A percentile compares a stretch with the other conserved stretches of the same genome.
These are phyloP conservation scores for Xiphophorus couchianus DNA, from an alignment of 2,113 vertebrate genomes.

Conservation along the genomic window DNA sequence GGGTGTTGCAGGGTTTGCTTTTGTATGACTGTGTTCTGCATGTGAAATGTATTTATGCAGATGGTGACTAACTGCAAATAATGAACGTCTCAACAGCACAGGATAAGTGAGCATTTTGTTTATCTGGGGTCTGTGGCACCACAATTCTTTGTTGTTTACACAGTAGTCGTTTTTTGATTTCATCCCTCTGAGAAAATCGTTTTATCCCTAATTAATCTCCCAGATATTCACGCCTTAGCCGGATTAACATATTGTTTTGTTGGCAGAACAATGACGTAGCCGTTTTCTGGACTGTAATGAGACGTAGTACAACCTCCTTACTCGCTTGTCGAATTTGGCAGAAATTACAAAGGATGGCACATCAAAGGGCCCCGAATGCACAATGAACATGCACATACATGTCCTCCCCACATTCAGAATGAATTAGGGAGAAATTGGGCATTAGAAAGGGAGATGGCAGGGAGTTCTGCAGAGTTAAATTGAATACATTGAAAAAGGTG, in stretches of 20 bases:
- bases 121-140: slow-evolving; percentile 33
- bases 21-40: slow-evolving; percentile 3
- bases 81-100: slow-evolving; percentile 13
- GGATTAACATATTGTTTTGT: slow-evolving; percentile 76
- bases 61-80: slow-evolving; percentile 49
- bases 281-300: slow-evolving; percentile 55
- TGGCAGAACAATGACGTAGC: slow-evolving; percentile 52
- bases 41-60: slow-evolving; percentile 41
- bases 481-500: slow-evolving; percentile 49
- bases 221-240: slow-evolving; percentile 56
- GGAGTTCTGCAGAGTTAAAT: slow-evolving; percentile 27
- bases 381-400: slow-evolving; percentile 17
- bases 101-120: slow-evolving; percentile 33
- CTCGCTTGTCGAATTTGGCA: slow-evolving; percentile 53
- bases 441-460: slow-evolving; percentile 3
- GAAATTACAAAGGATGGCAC: slow-evolving; percentile 62
- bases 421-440: background rate
- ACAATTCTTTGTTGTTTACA: slow-evolving; percentile 50
- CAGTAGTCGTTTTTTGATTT: slow-evolving; percentile 12
- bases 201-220: slow-evolving; percentile 69
- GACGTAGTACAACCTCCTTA: slow-evolving; percentile 31
- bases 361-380: slow-evolving; percentile 56
- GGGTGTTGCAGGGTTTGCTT: background rate
- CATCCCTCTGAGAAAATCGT: slow-evolving; percentile 45
- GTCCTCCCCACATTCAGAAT: slow-evolving; percentile 12